Evolutionary conservation across 92 coral and sea anemone genomes (phyloP).

Genomic region (Siderastrea siderea): DNA sequence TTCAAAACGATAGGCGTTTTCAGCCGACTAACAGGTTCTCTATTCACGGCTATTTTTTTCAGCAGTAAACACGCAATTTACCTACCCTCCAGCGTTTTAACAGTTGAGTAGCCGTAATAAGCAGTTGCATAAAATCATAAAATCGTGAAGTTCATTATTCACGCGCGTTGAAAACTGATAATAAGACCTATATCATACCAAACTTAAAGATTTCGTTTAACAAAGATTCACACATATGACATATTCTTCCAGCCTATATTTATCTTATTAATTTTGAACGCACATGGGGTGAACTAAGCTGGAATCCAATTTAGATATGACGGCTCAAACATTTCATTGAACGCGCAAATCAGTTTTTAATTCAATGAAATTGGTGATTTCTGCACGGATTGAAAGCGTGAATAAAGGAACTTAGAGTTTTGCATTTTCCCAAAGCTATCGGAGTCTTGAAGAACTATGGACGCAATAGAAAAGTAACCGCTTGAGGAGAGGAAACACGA

Average conservation of each 20-base stretch:
- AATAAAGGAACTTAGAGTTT: neutral
- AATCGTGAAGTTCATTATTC: neutral
- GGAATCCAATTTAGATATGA: constrained; percentile 33
- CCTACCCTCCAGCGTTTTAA: neutral
- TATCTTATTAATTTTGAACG: constrained; percentile 27
- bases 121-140: too few relatives aligned
- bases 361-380: constrained; percentile 29
- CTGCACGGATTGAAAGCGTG: constrained; percentile 23
- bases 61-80: neutral
- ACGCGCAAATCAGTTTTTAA: constrained; percentile 36
- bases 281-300: constrained; percentile 5
- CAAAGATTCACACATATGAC: neutral
- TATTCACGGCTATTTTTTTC: neutral
- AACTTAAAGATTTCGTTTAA: neutral
- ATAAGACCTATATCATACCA: neutral
- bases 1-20: neutral
- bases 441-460: neutral
- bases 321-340: constrained; percentile 20
- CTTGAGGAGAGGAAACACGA: neutral
- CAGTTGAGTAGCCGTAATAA: neutral
- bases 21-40: constrained; percentile 20
- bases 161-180: neutral
- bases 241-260: neutral
- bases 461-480: neutral
- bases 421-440: neutral